Conservation (phyloP, 1,140 invertebrate genomes). For the Frieseomelitta varia region DNA sequence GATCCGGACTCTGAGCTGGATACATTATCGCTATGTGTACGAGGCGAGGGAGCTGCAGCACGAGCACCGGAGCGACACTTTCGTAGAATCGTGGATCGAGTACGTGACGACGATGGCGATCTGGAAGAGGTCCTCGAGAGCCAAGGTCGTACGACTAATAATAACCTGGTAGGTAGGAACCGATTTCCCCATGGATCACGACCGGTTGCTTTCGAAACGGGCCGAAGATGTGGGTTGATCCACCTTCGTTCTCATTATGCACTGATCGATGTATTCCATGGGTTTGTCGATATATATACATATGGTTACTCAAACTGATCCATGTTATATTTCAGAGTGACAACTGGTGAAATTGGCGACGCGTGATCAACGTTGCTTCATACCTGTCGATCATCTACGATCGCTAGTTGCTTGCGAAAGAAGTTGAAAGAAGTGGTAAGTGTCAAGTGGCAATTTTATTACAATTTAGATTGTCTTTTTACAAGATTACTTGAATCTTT, state of each 20-base stretch:
- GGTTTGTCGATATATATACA: background rate
- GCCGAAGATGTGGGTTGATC: constrained; percentile 15
- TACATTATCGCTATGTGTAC: constrained; percentile 25
- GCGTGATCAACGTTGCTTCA: background rate
- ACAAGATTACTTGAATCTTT: no score
- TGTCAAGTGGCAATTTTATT: no score
- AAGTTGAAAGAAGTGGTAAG: background rate
- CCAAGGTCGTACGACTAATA: constrained; percentile 51
- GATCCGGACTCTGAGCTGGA: constrained; percentile 26
- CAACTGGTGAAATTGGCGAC: background rate
- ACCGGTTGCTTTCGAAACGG: background rate
- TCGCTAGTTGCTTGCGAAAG: background rate
- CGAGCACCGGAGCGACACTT: constrained; percentile 42
- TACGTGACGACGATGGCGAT: constrained; percentile 36
- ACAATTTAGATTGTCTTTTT: no score
- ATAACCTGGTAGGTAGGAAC: constrained; percentile 36
- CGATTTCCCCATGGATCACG: constrained; percentile 30
- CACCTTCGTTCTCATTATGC: background rate
- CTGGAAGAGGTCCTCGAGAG: constrained; percentile 29
- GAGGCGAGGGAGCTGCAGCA: constrained; percentile 1
- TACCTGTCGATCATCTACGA: background rate
- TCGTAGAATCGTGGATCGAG: constrained; percentile 52
- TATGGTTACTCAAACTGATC: background rate
- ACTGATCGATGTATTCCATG: background rate
- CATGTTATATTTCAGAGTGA: background rate